Evolutionary conservation across 2,888 invertebrate species (phyloP), one percentile per base, ranked within the genome.

Genomic region (Apodemia hepburni): DNA sequence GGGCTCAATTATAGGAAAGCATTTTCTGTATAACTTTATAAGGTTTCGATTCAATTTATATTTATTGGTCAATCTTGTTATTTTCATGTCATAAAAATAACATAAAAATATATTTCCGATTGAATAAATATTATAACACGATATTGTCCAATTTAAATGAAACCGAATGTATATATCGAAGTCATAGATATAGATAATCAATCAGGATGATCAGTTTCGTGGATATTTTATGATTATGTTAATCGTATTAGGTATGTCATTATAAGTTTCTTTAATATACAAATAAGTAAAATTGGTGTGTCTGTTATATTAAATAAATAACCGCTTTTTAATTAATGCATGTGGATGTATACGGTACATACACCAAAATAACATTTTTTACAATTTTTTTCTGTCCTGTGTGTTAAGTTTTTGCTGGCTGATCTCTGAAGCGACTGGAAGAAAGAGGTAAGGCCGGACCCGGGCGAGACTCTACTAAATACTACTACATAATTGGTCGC

Each of bases 241-340:
- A 68, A 72, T 76, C 67, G 70, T 79, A 70, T 73, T 84, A 59
- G 78, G 87, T 84, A 75, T 6, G 49, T 17, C 22, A 47, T 7
- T 29, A 29, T 29, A 33, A 33, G 22, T 22, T 22, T 22, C 1
- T 22, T 22, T 22, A 22, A 22, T 22, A 22, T 22, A 22, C 22
- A 22, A 22, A 22, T 22, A 22, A 22, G 2, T 22, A 22, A 22
- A 22, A 22, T 22, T 22, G 22, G 22, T 22, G 22, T 22, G 22
- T 22, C 22, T 22, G 22, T 22, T 22, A 22, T 22, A 22, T 2
- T 22, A 22, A 22, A 22, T 22, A 22, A 22, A 22, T 22, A 22
- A 22, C 22, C 22, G 22, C 22, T 22, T 22, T 22, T 22, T 22
- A 22, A 22, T 22, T 22, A 22, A 22, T 22, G 22, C 22, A 22